These are phyloP conservation scores for Atrichornis clamosus DNA, from an alignment of 2,113 vertebrate genomes.

Conservation along the genomic window DNA sequence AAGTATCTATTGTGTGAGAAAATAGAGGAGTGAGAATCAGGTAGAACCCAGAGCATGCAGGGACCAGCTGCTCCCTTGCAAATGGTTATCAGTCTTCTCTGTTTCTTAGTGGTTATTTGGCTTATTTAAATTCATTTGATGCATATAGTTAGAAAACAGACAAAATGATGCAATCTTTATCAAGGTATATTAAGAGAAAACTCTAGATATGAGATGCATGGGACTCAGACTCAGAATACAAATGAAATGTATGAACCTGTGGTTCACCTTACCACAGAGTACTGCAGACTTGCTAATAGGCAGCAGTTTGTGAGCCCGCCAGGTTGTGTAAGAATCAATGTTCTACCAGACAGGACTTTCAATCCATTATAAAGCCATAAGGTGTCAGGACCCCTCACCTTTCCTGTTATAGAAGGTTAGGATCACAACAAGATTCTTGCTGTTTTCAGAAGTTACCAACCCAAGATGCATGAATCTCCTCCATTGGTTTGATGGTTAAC, in stretches of 20 bases:
- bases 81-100: not conserved
- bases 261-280: not conserved
- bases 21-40: not conserved
- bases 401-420: not conserved
- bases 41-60: not conserved
- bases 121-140: not conserved
- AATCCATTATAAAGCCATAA: not conserved
- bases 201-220: not conserved
- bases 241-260: not conserved
- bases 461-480: not conserved
- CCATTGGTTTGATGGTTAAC: not conserved
- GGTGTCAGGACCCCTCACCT: not conserved
- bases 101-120: not conserved
- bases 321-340: not conserved
- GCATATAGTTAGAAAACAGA: not conserved
- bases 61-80: not conserved
- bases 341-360: not conserved
- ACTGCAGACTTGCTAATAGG: not conserved
- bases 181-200: not conserved
- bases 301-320: not conserved
- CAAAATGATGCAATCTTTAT: not conserved
- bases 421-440: not conserved
- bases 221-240: not conserved
- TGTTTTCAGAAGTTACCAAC: not conserved
- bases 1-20: not conserved